phyloP scores from a whole-genome alignment of 2,797 vertebrate species.

The Danio albolineatus region DNA sequence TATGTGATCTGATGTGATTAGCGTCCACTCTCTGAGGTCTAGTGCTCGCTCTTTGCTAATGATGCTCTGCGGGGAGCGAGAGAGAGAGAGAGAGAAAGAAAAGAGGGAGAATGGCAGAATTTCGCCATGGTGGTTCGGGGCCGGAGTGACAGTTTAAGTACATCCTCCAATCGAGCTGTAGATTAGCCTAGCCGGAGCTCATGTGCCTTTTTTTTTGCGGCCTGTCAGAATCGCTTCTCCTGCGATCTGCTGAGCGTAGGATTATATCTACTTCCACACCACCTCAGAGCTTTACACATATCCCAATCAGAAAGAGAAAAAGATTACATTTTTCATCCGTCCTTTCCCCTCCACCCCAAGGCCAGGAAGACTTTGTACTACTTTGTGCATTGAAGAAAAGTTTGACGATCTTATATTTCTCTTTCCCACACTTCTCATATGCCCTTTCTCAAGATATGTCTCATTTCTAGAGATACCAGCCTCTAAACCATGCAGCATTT shows the following conservation, averaged over 20 bases:
- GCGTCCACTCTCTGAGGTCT: constrained; percentile 46
- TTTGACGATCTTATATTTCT: constrained; percentile 3
- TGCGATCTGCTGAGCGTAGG: constrained; percentile 37
- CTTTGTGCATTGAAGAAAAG: constrained; percentile 33
- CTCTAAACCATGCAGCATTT: too few species aligned
- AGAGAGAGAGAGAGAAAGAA: constrained; percentile 11
- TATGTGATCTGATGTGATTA: constrained; percentile 50
- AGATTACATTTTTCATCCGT: constrained; percentile 34
- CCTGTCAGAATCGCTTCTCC: constrained; percentile 39
- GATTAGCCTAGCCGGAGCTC: constrained; percentile 48
- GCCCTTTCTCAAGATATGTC: neutral
- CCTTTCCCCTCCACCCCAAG: neutral
- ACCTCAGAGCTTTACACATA: constrained; percentile 41
- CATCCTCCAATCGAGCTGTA: constrained; percentile 38
- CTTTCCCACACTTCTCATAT: constrained; percentile 10
- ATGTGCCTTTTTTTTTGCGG: constrained; percentile 20
- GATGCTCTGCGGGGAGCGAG: neutral
- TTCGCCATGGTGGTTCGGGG: constrained; percentile 32
- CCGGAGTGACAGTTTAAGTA: constrained; percentile 49
- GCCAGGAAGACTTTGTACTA: constrained; percentile 17
- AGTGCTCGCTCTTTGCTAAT: constrained; percentile 42
- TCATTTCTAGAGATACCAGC: neutral
- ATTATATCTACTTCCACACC: constrained; percentile 43
- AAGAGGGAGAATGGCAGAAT: constrained; percentile 46
- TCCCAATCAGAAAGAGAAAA: constrained; percentile 54